Base-by-base conservation (phyloP, 2,797 vertebrate species). In the Micromesistius poutassou region DNA sequence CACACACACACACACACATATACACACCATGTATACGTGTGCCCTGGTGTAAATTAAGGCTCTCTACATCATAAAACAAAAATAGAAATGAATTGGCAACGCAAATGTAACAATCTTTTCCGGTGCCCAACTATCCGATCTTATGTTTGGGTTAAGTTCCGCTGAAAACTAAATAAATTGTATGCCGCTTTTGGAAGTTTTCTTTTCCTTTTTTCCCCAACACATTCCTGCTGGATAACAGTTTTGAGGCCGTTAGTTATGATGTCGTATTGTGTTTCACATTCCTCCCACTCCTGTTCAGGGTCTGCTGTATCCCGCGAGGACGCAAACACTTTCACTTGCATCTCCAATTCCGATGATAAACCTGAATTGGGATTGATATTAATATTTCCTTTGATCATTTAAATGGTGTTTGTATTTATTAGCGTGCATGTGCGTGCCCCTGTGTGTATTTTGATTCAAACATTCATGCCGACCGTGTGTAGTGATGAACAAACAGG, bases 181-280 rank as follows among this genome's bases (percentile, higher is more conserved):
- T 25, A 73, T 83, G 82, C 88, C 88, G 82, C 88, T 90, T 91
- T 88, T 89, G 87, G 90, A 88, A 68, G 62, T 81, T 82, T 83
- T 70, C 84, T 88, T 86, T 86, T 84, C 78, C 42, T 46, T 86
- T 82, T 83, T 79, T 89, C 86, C 90, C 90, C 91, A 90, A 91
- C 85, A 0, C 88, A 91, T 92, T 93, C 90, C 89, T 82, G 81
- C 78, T 8, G 90, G 85, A 93, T 89, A 90, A 85, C 84, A 89
- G 87, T 88, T 89, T 92, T 90, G 86, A 88, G 81, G 87, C 78
- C 81, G 82, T 86, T 88, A 33, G 82, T 91, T 90, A 85, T 87
- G 89, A 76, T 80, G 80, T 80, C 78, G 89, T 83, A 81, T 91
- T 90, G 80, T 81, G 85, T 91, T 92, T 86, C 92, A 88, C 40